Conservation (phyloP, 2,797 vertebrate species). For the Rhynchonycteris naso region DNA sequence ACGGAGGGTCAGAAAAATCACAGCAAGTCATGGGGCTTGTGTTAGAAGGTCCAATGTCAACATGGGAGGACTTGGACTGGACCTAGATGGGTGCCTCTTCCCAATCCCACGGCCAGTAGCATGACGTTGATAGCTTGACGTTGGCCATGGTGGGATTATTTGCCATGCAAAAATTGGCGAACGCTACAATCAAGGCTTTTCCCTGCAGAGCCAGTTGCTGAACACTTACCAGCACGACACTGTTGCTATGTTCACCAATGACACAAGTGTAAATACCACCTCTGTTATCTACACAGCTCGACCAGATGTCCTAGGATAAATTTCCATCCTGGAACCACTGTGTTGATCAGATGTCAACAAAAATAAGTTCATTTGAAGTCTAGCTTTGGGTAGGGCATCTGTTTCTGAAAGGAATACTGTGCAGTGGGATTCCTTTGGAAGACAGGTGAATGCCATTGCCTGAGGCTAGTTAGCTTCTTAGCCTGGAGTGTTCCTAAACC, state of each 20-base stretch:
- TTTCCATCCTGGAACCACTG: background rate
- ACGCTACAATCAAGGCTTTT: background rate
- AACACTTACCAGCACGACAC: background rate
- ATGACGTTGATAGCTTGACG: background rate
- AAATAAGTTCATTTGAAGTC: background rate
- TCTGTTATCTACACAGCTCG: background rate
- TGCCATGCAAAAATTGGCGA: background rate
- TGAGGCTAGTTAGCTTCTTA: background rate
- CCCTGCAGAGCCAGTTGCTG: background rate
- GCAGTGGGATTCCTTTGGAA: background rate
- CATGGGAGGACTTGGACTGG: background rate
- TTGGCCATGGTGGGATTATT: background rate
- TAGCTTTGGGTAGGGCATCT: background rate
- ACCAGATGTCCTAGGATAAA: background rate
- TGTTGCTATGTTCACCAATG: background rate
- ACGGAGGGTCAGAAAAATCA: background rate
- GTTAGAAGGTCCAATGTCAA: background rate
- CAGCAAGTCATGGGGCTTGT: background rate
- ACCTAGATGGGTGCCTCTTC: background rate
- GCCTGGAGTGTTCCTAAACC: background rate
- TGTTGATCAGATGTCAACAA: background rate
- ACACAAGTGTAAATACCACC: constrained; percentile 12
- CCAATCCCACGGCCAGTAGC: fast-evolving
- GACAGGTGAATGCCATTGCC: background rate
- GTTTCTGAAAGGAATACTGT: background rate